phyloP scores from a whole-genome alignment of 2,888 invertebrate genomes.

The Drosophila trichaetosa region DNA sequence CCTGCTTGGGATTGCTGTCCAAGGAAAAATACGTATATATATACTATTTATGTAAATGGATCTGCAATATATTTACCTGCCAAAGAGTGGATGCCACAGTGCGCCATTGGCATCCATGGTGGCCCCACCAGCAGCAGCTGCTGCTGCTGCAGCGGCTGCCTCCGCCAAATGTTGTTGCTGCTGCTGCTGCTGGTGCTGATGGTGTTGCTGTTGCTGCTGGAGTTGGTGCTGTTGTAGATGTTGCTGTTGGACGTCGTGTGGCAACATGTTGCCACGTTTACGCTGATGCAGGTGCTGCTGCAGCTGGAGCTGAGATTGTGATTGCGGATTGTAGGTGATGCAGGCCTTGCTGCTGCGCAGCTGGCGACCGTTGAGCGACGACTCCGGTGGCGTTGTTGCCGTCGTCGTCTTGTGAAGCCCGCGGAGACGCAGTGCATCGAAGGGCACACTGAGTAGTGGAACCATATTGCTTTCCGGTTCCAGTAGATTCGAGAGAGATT shows the following conservation, averaged over 20 bases:
- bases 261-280: constrained; percentile 61
- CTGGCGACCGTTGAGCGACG: constrained; percentile 49
- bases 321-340: constrained; percentile 65
- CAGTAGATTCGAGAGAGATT: constrained; percentile 87
- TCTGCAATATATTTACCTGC: constrained; percentile 89
- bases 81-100: constrained; percentile 94
- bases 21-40: neutral
- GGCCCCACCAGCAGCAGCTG: constrained; percentile 84
- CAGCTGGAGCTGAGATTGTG: constrained; percentile 39
- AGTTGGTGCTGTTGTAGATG: constrained; percentile 41
- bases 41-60: too few relatives aligned
- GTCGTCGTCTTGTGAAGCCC: constrained; percentile 44
- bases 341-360: constrained; percentile 69
- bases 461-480: constrained; percentile 85
- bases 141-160: constrained; percentile 40
- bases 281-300: constrained; percentile 73
- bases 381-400: constrained; percentile 29
- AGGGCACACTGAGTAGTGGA: constrained; percentile 67
- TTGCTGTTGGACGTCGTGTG: constrained; percentile 68
- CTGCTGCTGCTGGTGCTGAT: constrained; percentile 41
- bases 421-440: constrained; percentile 61
- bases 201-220: constrained; percentile 56
- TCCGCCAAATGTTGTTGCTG: constrained; percentile 68
- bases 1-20: constrained; percentile 82
- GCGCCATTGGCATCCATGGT: constrained; percentile 88